Percentiles rank a stretch among this genome's conserved stretches.
Evolutionary conservation across 2,113 vertebrate genomes (phyloP).

Genomic region (Trogon surrucura): DNA sequence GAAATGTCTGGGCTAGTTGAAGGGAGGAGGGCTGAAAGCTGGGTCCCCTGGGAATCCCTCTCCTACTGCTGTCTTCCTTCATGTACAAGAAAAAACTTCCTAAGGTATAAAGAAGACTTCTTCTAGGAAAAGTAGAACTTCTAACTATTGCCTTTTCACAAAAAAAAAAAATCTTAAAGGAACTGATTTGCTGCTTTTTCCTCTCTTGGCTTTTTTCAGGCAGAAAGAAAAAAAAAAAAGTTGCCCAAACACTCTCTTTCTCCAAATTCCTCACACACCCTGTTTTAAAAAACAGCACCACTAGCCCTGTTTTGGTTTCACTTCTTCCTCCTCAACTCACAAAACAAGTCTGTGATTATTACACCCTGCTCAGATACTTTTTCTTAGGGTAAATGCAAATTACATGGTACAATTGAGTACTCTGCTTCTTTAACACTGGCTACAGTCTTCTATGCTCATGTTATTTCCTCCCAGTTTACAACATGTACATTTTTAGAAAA

Average conservation of each 20-base stretch:
- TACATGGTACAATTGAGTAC: neutral
- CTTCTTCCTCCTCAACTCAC: neutral
- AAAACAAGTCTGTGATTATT: neutral
- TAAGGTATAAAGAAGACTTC: neutral
- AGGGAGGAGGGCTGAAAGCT: neutral
- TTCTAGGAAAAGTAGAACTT: neutral
- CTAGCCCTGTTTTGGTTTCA: neutral
- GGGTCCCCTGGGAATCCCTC: neutral
- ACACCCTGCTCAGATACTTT: neutral
- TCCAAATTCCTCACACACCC: neutral
- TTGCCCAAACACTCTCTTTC: neutral
- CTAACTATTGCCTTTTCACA: neutral
- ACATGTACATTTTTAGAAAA: conserved; percentile 1
- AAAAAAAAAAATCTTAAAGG: neutral
- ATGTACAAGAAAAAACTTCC: neutral
- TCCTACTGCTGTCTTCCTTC: neutral
- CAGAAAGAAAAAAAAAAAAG: neutral
- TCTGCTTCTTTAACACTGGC: neutral
- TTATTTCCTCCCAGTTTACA: neutral
- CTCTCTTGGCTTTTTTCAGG: neutral
- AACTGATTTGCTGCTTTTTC: neutral
- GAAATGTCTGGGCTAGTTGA: neutral
- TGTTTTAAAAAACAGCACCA: neutral
- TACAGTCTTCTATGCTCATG: neutral
- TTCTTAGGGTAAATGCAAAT: neutral